These are phyloP conservation scores for Ryuthela nishihirai DNA, from an alignment of 2,888 invertebrate species.

Conservation along the genomic window DNA sequence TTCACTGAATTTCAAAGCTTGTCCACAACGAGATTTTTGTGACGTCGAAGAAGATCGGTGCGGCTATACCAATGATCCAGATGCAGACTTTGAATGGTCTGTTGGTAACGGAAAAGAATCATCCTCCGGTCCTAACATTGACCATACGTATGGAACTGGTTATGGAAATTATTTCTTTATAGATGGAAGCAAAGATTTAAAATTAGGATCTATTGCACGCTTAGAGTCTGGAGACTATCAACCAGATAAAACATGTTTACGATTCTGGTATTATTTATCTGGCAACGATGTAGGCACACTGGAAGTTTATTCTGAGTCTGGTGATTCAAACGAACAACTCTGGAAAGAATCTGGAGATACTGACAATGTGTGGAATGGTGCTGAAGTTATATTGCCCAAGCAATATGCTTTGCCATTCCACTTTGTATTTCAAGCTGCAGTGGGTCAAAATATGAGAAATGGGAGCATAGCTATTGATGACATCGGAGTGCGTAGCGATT, in stretches of 20 bases:
- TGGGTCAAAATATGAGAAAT: background rate
- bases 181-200: background rate
- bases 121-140: slow-evolving; percentile 29
- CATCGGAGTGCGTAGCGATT: slow-evolving; percentile 18
- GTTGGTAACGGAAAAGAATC: slow-evolving; percentile 10
- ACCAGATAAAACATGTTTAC: slow-evolving; percentile 35
- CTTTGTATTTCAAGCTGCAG: slow-evolving; percentile 15
- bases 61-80: slow-evolving; percentile 25
- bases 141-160: slow-evolving; percentile 30
- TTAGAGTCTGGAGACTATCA: slow-evolving; percentile 15
- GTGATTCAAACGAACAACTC: slow-evolving; percentile 4
- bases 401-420: background rate
- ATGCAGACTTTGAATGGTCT: slow-evolving; percentile 29
- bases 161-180: slow-evolving; percentile 33
- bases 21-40: slow-evolving; percentile 34
- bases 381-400: slow-evolving; percentile 18
- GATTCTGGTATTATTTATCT: slow-evolving; percentile 38
- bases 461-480: slow-evolving; percentile 39
- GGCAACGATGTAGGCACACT: slow-evolving; percentile 34
- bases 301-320: slow-evolving; percentile 24
- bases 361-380: slow-evolving; percentile 24
- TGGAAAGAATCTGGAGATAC: slow-evolving; percentile 32
- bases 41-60: slow-evolving; percentile 36
- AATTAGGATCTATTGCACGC: slow-evolving; percentile 16
- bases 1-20: slow-evolving; percentile 10